These are phyloP conservation scores for Cantharis rustica DNA, from an alignment of 2,888 invertebrate genomes.

Conservation along the genomic window DNA sequence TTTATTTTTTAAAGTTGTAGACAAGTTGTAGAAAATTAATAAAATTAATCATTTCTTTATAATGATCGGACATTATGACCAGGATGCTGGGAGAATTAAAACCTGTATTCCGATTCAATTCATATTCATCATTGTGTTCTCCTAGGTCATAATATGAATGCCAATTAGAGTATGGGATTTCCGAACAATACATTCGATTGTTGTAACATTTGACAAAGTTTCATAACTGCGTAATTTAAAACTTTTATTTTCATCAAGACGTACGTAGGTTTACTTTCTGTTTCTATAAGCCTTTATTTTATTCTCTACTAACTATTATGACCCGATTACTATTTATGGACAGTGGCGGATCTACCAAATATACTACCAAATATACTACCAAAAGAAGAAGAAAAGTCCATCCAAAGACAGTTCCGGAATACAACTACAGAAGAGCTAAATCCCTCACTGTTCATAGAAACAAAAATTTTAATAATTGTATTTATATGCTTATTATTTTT, in stretches of 20 bases:
- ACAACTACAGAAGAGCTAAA: no score
- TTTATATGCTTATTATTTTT: no score
- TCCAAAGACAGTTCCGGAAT: no score
- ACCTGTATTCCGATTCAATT: not conserved
- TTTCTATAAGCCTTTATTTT: not conserved
- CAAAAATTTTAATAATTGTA: no score
- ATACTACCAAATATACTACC: no score
- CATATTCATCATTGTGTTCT: not conserved
- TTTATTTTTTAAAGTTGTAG: not conserved
- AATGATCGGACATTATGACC: not conserved
- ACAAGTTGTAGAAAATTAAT: not conserved
- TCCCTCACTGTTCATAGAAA: no score
- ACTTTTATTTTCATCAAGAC: not conserved
- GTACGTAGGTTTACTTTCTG: not conserved
- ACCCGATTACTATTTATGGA: no score
- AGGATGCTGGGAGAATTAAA: not conserved
- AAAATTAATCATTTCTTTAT: not conserved
- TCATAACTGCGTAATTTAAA: not conserved
- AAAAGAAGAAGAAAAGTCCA: no score
- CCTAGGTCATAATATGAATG: not conserved
- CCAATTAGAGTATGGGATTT: not conserved
- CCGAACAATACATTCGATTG: not conserved
- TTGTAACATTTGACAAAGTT: not conserved
- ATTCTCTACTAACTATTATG: no score
- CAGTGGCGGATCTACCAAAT: no score